Base-by-base conservation (phyloP, 2,888 invertebrate species). In the Corbicula japonica region DNA sequence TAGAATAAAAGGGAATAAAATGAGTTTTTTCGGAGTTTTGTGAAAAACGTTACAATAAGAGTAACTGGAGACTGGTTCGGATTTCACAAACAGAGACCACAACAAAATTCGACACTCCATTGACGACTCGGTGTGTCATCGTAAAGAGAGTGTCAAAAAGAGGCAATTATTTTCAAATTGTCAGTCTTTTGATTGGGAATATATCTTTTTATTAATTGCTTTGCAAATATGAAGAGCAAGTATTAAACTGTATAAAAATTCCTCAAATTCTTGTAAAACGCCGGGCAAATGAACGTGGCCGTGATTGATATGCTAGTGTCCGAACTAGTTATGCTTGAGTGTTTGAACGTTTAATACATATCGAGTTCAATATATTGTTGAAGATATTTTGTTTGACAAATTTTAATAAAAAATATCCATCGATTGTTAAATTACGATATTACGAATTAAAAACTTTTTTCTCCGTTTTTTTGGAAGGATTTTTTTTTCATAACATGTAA, bases 181-280 rank as follows among this genome's bases (percentile, higher is more conserved):
- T 69, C 69, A 69, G 34, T 34, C 44, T 58, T 58, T 66, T 69
- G 34, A 69, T 23, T 35, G 23, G 21, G 46, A 26, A 34, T 34
- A 46, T 69, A 56, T 41, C 52, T n/a, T n/a, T 69, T 69, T 58
- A 69, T 69, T 69, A 69, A 69, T 69, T 69, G 30, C 48, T 44
- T 15, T 41, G 52, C 41, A 23, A 32, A 46, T 58, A 58, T 58
- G 46, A 38, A 44, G 32, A 32, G 48, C 46, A 69, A 28, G 58
- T 69, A 68, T 68, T 68, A 68, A 68, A 68, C 56, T 56, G 66
- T 56, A 69, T 69, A 58, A 69, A n/a, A 69, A 69, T 69, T 69
- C 69, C 32, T 44, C 18, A 69, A 56, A 69, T 69, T 32, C 26
- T 69, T 66, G n/a, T n/a, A n/a, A n/a, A n/a, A n/a, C n/a, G n/a